Evolutionary conservation across 2,888 invertebrate species (phyloP), one percentile per base, ranked within the genome.

Genomic region (Ethmia dodecea): DNA sequence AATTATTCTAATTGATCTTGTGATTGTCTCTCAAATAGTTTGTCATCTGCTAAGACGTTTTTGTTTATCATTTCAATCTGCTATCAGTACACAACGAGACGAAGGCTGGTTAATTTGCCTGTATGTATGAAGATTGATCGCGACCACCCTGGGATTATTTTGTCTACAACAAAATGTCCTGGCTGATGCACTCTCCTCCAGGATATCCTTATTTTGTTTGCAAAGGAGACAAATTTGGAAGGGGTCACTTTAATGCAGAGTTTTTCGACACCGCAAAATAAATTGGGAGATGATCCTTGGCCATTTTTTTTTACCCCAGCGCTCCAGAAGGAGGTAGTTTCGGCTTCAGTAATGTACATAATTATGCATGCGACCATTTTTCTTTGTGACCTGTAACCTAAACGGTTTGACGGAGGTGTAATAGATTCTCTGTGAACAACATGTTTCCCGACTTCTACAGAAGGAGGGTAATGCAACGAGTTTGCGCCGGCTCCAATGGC

Each of bases 101-200:
- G 46, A 37, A 53, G 52, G 47, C 45, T 54, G 50, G 50, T 55
- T 60, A 62, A 70, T 67, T 72, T 78, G 67, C 47, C 64, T 49
- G 49, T 41, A n/a, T 49, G 57, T 70, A 83, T 81, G 73, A 78
- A 83, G 83, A 83, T 83, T 83, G 80, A 83, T 81, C 31, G 68
- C 57, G 57, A 42, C 64, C 71, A 71, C 70, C 72, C 71, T 55
- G 67, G 60, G 67, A 63, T 65, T 68, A 71, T 71, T 71, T 73
- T 70, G 72, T 72, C 68, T 65, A 61, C 69, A 68, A 69, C 65
- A 65, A 61, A 55, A 50, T 38, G 52, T 45, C 49, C 25, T 15
- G 24, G 57, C 55, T 60, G 59, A 43, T 67, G 69, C 63, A 68
- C 51, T 49, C 37, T 42, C 39, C 8, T 6, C 45, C 68, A 70